phyloP scores from a whole-genome alignment of 2,888 invertebrate species.

The Oscheius sp. region DNA sequence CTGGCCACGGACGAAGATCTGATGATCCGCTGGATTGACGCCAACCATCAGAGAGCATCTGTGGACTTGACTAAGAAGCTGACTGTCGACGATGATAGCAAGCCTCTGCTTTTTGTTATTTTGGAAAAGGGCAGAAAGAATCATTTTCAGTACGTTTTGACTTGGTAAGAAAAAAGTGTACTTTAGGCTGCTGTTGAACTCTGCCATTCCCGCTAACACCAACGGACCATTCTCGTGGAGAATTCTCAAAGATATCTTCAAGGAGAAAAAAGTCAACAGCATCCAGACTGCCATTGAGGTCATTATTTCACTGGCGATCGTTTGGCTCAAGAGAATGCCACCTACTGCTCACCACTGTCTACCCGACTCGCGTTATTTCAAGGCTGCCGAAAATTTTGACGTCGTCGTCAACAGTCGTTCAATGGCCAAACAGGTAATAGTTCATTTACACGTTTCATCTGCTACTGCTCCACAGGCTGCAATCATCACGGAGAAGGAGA shows the following conservation, averaged over 20 bases:
- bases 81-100: background rate
- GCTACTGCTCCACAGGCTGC: slow-evolving; percentile 6
- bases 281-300: slow-evolving; percentile 36
- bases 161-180: slow-evolving; percentile 28
- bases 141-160: slow-evolving; percentile 34
- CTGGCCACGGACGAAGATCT: slow-evolving; percentile 39
- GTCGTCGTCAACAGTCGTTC: slow-evolving; percentile 27
- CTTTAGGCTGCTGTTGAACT: slow-evolving; percentile 42
- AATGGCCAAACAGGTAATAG: slow-evolving; percentile 22
- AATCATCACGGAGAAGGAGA: slow-evolving; percentile 45
- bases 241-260: slow-evolving; percentile 38
- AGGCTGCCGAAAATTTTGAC: slow-evolving; percentile 22
- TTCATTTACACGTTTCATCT: slow-evolving; percentile 4
- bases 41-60: slow-evolving; percentile 40
- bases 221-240: slow-evolving; percentile 43
- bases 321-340: slow-evolving; percentile 34
- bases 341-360: background rate
- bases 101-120: slow-evolving; percentile 21
- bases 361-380: slow-evolving; percentile 19
- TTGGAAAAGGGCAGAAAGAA: slow-evolving; percentile 28
- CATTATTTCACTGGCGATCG: slow-evolving; percentile 37
- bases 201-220: slow-evolving; percentile 36
- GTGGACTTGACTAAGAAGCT: slow-evolving; percentile 43
- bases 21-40: slow-evolving; percentile 50
- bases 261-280: slow-evolving; percentile 16